Evolutionary conservation across 2,113 vertebrate genomes (phyloP).

Genomic region (Ciconia boyciana): DNA sequence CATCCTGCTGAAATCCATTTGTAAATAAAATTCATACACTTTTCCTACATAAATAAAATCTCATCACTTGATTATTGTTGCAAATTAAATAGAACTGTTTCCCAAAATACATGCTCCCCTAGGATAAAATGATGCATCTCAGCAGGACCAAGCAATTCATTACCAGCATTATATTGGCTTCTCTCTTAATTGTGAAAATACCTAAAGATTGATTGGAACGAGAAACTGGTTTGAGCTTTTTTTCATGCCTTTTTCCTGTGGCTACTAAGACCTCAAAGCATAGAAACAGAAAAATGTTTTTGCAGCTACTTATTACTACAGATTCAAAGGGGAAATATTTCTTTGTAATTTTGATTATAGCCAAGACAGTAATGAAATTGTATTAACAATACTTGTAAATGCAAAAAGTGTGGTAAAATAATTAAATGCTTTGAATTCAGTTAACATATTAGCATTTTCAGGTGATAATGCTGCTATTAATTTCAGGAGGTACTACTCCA

Average conservation of each 20-base stretch:
- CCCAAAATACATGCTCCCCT: neutral
- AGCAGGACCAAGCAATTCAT: neutral
- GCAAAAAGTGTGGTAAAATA: neutral
- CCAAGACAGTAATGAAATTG: neutral
- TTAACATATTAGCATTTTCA: neutral
- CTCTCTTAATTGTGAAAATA: conserved; percentile 17
- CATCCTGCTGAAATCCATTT: conserved; percentile 6
- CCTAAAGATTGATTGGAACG: neutral
- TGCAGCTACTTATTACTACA: neutral
- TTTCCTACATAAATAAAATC: conserved; percentile 16
- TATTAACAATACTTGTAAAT: neutral
- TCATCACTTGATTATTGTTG: neutral
- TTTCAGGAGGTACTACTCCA: neutral
- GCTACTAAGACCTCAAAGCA: neutral
- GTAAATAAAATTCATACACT: conserved; percentile 25
- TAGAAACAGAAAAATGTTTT: neutral
- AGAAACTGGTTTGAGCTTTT: neutral
- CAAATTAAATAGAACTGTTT: conserved; percentile 26
- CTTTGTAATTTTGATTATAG: neutral
- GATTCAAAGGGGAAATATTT: neutral
- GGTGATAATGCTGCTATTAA: neutral
- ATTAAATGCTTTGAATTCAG: neutral
- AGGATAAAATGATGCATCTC: conserved; percentile 6
- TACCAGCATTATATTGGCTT: neutral
- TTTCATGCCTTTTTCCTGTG: neutral